These are phyloP conservation scores for Brachyistius frenatus DNA, from an alignment of 2,113 vertebrate species.

Conservation along the genomic window DNA sequence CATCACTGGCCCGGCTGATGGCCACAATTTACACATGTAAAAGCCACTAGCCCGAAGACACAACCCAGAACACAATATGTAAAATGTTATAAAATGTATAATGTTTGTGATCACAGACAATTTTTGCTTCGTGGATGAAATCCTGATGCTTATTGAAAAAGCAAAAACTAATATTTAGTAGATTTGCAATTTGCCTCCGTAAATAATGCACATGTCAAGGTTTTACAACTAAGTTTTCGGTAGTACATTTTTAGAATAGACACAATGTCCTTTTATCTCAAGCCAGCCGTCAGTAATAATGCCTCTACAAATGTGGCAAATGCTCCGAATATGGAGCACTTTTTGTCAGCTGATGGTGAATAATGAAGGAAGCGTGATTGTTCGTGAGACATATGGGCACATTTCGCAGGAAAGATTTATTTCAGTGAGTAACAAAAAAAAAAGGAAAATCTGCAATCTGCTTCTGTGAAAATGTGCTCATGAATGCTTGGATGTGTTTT, in stretches of 20 bases:
- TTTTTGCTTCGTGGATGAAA: too few species aligned
- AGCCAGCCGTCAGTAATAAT: slow-evolving; percentile 25
- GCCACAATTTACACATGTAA: slow-evolving; percentile 6
- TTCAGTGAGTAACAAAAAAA: slow-evolving; percentile 49
- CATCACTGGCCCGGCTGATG: slow-evolving; percentile 2
- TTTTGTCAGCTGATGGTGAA: slow-evolving; percentile 52
- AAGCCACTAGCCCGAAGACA: slow-evolving; percentile 23
- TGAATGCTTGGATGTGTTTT: slow-evolving; percentile 16
- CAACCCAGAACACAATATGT: slow-evolving; percentile 2
- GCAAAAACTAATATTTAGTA: background rate
- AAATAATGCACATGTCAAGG: slow-evolving; percentile 17
- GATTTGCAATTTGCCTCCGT: background rate
- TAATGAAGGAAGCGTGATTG: slow-evolving; percentile 52
- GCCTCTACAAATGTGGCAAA: slow-evolving; percentile 37
- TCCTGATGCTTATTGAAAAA: too few species aligned
- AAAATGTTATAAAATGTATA: background rate
- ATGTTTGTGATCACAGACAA: too few species aligned
- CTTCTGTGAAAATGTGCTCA: slow-evolving; percentile 54
- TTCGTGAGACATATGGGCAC: slow-evolving; percentile 59
- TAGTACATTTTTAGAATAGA: slow-evolving; percentile 6
- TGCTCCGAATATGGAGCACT: slow-evolving; percentile 22
- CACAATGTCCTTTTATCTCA: slow-evolving; percentile 30
- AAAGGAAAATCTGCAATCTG: slow-evolving; percentile 56
- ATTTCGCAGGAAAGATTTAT: slow-evolving; percentile 51
- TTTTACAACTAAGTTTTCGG: slow-evolving; percentile 24